These are phyloP conservation scores for Trematomus bernacchii DNA, from an alignment of 2,797 vertebrate species.

Conservation along the genomic window DNA sequence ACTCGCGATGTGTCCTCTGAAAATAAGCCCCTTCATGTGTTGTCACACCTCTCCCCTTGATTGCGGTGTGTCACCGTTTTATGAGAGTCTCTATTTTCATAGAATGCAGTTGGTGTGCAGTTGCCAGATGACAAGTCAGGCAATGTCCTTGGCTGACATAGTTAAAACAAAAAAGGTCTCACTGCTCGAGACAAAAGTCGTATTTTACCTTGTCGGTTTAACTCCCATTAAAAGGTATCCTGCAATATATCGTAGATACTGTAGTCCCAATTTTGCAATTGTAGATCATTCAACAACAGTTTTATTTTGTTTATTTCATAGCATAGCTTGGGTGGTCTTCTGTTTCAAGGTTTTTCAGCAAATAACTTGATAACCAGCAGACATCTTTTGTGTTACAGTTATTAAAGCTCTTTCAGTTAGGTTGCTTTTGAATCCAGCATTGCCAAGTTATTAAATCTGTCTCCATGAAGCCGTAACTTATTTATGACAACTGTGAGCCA, in stretches of 20 bases:
- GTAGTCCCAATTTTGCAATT: background rate
- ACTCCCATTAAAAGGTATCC: constrained; percentile 16
- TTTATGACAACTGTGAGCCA: constrained; percentile 52
- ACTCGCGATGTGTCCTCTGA: constrained; percentile 64
- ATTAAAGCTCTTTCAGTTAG: constrained; percentile 13
- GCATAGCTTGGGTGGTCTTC: background rate
- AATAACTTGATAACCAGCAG: background rate
- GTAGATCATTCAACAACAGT: background rate
- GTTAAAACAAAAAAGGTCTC: constrained; percentile 54
- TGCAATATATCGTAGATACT: background rate
- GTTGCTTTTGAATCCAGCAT: constrained; percentile 32
- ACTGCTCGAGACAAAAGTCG: constrained; percentile 16
- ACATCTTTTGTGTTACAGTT: background rate
- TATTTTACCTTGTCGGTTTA: constrained; percentile 35
- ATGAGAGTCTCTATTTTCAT: constrained; percentile 68
- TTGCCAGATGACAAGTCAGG: constrained; percentile 55
- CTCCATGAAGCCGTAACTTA: constrained; percentile 38
- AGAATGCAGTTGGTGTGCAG: constrained; percentile 67
- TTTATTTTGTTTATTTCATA: background rate
- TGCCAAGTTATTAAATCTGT: constrained; percentile 33
- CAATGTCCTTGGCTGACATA: constrained; percentile 56
- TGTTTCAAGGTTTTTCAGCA: background rate
- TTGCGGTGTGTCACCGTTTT: constrained; percentile 71
- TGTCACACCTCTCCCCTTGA: constrained; percentile 48
- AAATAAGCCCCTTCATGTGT: constrained; percentile 74